Conservation (phyloP, 2,113 vertebrate species). For the Rhinichthys klamathensis region DNA sequence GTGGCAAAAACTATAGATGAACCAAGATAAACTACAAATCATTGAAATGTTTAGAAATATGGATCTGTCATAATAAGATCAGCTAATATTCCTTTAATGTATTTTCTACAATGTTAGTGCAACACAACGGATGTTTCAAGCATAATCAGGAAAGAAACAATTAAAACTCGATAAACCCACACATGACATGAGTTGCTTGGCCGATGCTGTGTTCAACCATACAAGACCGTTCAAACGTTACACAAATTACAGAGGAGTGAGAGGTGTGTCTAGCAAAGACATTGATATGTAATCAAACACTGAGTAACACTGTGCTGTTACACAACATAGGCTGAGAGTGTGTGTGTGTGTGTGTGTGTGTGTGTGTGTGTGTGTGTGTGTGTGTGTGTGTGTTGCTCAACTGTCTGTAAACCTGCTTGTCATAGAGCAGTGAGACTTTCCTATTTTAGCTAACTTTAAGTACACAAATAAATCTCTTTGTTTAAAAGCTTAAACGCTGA, state of each 20-base stretch:
- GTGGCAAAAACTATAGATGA: not conserved
- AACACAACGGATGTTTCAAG: not conserved
- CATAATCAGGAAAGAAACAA: not conserved
- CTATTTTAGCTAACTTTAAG: not conserved
- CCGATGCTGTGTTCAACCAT: not conserved
- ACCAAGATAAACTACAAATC: conserved; percentile 7
- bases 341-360: not conserved
- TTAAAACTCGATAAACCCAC: not conserved
- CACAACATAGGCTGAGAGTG: conserved; percentile 6
- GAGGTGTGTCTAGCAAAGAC: conserved; percentile 37
- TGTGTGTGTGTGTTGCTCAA: not conserved
- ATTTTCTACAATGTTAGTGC: not conserved
- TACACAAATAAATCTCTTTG: not conserved
- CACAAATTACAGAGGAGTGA: conserved; percentile 45
- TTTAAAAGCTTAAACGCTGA: not conserved
- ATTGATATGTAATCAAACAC: conserved; percentile 20
- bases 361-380: no score
- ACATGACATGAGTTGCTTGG: no score
- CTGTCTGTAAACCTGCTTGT: not conserved
- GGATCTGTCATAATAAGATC: not conserved
- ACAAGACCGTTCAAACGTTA: not conserved
- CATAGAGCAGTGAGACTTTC: not conserved
- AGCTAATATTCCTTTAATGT: not conserved
- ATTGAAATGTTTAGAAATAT: not conserved
- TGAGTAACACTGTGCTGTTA: conserved; percentile 25